These are phyloP conservation scores for Garrulus glandarius DNA, from an alignment of 2,797 vertebrate species.

Conservation along the genomic window DNA sequence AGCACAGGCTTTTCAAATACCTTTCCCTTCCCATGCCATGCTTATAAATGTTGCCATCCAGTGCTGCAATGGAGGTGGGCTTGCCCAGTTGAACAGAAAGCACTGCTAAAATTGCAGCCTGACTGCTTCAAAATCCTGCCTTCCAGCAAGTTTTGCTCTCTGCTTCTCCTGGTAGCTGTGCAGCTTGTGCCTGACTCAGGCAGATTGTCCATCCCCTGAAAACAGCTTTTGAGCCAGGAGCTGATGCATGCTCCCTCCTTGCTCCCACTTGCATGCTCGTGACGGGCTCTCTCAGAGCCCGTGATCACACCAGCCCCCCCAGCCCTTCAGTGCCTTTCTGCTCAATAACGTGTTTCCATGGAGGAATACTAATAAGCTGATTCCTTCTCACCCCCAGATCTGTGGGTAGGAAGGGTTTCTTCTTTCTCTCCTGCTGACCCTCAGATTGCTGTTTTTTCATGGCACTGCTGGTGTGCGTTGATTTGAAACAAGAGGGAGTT, in stretches of 20 bases:
- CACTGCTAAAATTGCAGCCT: neutral
- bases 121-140: neutral
- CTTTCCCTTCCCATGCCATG: neutral
- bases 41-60: neutral
- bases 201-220: neutral
- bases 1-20: neutral
- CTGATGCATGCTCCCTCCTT: neutral
- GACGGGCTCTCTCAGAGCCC: neutral
- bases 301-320: neutral
- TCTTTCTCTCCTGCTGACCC: neutral
- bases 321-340: neutral
- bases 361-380: neutral
- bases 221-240: neutral
- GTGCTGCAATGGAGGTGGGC: neutral
- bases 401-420: neutral
- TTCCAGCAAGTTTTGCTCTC: neutral
- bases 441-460: neutral
- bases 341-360: rapidly evolving
- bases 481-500: neutral
- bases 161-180: neutral
- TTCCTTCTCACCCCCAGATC: neutral
- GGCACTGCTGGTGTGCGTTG: neutral
- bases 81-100: neutral
- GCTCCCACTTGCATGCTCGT: neutral
- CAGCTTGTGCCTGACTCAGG: neutral